phyloP scores from a whole-genome alignment of 2,113 vertebrate genomes.

The Notothenia coriiceps region DNA sequence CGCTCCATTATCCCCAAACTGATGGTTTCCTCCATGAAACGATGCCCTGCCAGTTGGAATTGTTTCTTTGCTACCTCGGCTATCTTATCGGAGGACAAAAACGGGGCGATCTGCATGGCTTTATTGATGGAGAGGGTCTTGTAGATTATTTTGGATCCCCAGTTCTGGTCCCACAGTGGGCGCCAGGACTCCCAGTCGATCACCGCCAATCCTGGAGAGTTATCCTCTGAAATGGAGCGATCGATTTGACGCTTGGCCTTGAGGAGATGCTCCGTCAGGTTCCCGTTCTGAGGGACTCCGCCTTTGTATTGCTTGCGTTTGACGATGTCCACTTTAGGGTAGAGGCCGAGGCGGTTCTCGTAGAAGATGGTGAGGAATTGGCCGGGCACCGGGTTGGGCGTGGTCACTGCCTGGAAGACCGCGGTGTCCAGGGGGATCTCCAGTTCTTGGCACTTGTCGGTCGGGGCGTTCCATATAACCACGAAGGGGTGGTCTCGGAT shows the following conservation, averaged over 20 bases:
- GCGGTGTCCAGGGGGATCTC: slow-evolving; percentile 84
- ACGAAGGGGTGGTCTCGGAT: slow-evolving; percentile 83
- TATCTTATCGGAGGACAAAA: slow-evolving; percentile 39
- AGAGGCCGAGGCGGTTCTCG: slow-evolving; percentile 88
- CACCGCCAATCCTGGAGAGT: slow-evolving; percentile 86
- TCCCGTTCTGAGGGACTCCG: slow-evolving; percentile 87
- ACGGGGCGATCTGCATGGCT: slow-evolving; percentile 50
- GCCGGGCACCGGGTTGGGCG: slow-evolving; percentile 67
- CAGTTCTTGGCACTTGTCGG: slow-evolving; percentile 78
- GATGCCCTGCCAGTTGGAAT: slow-evolving; percentile 69
- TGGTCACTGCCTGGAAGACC: slow-evolving; percentile 85
- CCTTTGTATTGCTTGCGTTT: slow-evolving; percentile 67
- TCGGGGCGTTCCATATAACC: slow-evolving; percentile 90
- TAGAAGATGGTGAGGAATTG: slow-evolving; percentile 92
- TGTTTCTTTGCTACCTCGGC: slow-evolving; percentile 60
- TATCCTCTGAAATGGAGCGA: slow-evolving; percentile 79
- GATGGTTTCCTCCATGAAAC: slow-evolving; percentile 81
- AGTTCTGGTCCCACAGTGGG: slow-evolving; percentile 90
- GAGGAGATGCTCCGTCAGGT: slow-evolving; percentile 82
- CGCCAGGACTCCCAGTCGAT: slow-evolving; percentile 97
- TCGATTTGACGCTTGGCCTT: slow-evolving; percentile 84
- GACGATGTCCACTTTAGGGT: slow-evolving; percentile 84
- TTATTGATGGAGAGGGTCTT: slow-evolving; percentile 71
- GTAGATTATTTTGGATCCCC: slow-evolving; percentile 87
- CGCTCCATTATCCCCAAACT: slow-evolving; percentile 70